Evolutionary conservation across 1,140 invertebrate genomes (phyloP), one percentile per base, ranked within the genome.

Genomic region (Zaprionus nigranus): DNA sequence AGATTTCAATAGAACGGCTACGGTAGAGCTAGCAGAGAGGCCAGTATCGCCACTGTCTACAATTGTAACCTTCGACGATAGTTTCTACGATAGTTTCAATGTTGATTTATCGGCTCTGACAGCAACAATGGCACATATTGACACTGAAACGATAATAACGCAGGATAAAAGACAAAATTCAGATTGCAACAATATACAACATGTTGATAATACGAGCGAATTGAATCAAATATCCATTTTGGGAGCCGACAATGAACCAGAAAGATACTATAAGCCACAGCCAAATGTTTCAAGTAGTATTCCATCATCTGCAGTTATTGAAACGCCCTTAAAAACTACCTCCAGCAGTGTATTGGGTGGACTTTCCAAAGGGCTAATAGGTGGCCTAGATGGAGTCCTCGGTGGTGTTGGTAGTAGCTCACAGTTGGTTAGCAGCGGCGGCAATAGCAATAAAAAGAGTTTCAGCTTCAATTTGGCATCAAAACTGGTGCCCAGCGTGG

Each of bases 41-140:
- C 20, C 30, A 30, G 1, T 49, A 49, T 22, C 46, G 17, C 46
- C 46, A 20, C 2, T 22, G 46, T 20, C 6, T 13, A 24, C 20
- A 20, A 59, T 53, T 3, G 43, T 68, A n/a, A 54, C 53, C 9
- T 92, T 92, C 12, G 87, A 92, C 62, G 91, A 92, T 40, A 84
- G 54, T n/a, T 92, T 92, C 49, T 92, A 92, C 46, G 88, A 92
- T 58, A 92, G 82, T 59, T 92, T 82, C 43, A 91, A 90, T 75
- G 91, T 92, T 6, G 91, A 92, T 64, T 46, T 92, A 20, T 74
- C 59, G n/a, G 62, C 72, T 9, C 61, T 92, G 12, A 90, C 88
- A 7, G 74, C 82, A 36, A 66, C 72, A 26, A 73, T 91, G 26
- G 66, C 46, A 2, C 58, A 74, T 17, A 61, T 62, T 51, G 64